A percentile compares a stretch with the other conserved stretches of the same genome.
Conservation (phyloP, 2,797 vertebrate species). For the Babyrousa celebensis region DNA sequence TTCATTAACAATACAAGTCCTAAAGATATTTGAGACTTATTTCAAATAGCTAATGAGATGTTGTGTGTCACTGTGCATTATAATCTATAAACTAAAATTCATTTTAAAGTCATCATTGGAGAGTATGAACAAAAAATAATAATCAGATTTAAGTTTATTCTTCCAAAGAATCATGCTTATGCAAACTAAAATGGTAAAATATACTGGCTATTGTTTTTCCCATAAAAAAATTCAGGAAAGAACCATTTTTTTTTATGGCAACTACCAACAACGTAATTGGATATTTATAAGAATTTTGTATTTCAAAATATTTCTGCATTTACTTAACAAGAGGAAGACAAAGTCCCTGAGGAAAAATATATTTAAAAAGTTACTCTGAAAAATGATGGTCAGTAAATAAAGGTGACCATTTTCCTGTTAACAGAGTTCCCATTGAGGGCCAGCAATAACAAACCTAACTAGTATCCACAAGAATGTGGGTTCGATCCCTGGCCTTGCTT, state of each 20-base stretch:
- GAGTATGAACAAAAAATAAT: slow-evolving; percentile 20
- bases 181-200: slow-evolving; percentile 42
- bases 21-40: slow-evolving; percentile 65
- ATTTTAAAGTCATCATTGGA: slow-evolving; percentile 67
- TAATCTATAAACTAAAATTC: slow-evolving; percentile 24
- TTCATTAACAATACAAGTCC: slow-evolving; percentile 43
- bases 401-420: background rate
- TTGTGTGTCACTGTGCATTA: slow-evolving; percentile 25
- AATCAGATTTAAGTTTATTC: slow-evolving; percentile 55
- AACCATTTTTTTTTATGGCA: background rate
- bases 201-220: background rate
- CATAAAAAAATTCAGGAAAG: slow-evolving; percentile 46
- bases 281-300: slow-evolving; percentile 4
- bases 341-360: background rate
- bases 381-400: background rate
- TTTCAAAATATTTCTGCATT: slow-evolving; percentile 48
- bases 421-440: too few relatives aligned
- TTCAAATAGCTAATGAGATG: slow-evolving; percentile 67
- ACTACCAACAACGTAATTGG: background rate
- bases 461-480: too few relatives aligned
- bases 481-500: too few relatives aligned
- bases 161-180: background rate
- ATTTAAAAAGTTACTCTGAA: slow-evolving; percentile 14
- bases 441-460: too few relatives aligned
- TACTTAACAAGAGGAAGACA: slow-evolving; percentile 1